Conservation (phyloP, 2,797 vertebrate species). For the Hybognathus amarus region DNA sequence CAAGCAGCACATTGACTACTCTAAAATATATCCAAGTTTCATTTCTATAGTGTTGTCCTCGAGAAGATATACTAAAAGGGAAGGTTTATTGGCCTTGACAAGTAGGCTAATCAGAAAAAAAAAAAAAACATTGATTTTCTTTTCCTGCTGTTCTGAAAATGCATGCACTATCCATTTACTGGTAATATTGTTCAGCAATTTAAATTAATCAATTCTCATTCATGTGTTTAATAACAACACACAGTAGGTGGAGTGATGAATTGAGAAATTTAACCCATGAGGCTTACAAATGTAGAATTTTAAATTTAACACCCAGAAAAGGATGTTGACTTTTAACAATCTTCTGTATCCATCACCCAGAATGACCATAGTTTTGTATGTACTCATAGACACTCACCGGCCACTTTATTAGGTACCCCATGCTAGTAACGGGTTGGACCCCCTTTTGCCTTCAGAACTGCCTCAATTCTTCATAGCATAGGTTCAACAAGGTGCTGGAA, state of each 20-base stretch:
- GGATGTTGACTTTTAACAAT: neutral
- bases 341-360: neutral
- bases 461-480: no score
- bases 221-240: neutral
- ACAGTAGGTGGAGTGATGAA: neutral
- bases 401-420: no score
- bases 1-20: no score
- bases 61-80: no score
- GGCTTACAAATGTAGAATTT: neutral
- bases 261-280: neutral
- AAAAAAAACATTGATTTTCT: conserved; percentile 5
- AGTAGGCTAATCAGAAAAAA: neutral
- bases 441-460: no score
- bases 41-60: no score
- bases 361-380: neutral
- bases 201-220: neutral
- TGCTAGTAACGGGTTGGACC: no score
- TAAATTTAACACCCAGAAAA: neutral
- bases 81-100: no score
- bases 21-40: no score
- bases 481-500: no score
- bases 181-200: neutral
- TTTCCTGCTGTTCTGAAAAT: neutral
- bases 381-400: no score
- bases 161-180: neutral